Percentiles rank a stretch among this genome's conserved stretches.
These are phyloP conservation scores for Pygmarrhopalites habei DNA, from an alignment of 1,140 invertebrate genomes.

Conservation along the genomic window DNA sequence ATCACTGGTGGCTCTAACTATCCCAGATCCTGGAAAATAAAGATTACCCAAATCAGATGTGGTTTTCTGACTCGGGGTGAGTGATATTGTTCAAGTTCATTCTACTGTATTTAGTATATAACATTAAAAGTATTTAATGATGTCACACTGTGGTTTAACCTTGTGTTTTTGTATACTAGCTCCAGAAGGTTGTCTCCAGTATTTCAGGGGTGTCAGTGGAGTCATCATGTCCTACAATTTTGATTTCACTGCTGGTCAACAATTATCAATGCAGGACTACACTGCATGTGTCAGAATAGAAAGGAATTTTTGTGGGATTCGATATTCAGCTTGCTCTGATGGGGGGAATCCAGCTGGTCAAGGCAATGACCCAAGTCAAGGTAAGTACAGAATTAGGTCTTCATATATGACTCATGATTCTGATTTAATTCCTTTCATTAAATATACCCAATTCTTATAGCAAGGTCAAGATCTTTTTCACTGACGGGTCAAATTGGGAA, in stretches of 20 bases:
- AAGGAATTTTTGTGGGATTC: slow-evolving; percentile 79
- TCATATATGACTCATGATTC: no score
- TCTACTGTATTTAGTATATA: no score
- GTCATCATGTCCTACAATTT: slow-evolving; percentile 76
- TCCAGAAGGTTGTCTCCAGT: slow-evolving; percentile 75
- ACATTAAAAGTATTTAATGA: no score
- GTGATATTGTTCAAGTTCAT: no score
- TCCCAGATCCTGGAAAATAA: slow-evolving; percentile 69
- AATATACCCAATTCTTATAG: no score
- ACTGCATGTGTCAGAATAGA: slow-evolving; percentile 76
- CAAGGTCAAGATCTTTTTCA: slow-evolving; percentile 51
- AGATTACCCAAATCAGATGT: slow-evolving; percentile 68
- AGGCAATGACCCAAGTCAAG: not conserved
- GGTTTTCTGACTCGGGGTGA: slow-evolving; percentile 61
- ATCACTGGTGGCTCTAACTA: slow-evolving; percentile 68
- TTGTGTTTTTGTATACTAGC: slow-evolving; percentile 52
- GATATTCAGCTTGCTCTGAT: slow-evolving; percentile 66
- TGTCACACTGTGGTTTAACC: no score
- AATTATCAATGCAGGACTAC: slow-evolving; percentile 81
- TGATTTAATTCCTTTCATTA: no score
- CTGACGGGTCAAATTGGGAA: slow-evolving; percentile 58
- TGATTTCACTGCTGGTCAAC: slow-evolving; percentile 62
- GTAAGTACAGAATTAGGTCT: not conserved
- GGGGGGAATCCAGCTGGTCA: slow-evolving; percentile 47
- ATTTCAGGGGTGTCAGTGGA: slow-evolving; percentile 69